Conservation (phyloP, 2,888 invertebrate genomes). For the Liodrosophila aerea region DNA sequence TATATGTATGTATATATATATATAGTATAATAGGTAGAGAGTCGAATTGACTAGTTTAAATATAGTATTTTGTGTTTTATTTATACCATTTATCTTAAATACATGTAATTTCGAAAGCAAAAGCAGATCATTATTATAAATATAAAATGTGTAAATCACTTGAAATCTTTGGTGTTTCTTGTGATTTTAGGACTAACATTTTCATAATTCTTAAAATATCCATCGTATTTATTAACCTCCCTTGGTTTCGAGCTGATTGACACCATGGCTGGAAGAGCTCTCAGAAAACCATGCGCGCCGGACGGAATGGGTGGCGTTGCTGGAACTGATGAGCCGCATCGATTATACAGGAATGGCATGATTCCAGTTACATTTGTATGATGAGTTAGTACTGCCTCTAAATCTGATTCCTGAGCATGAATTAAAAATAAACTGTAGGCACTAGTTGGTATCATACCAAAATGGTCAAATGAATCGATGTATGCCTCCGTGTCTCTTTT, state of each 20-base stretch:
- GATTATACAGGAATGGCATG: slow-evolving; percentile 82
- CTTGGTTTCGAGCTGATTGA: slow-evolving; percentile 60
- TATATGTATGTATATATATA: neutral
- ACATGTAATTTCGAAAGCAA: slow-evolving; percentile 47
- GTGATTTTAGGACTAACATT: slow-evolving; percentile 45
- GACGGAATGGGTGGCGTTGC: slow-evolving; percentile 82
- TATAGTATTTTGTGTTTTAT: slow-evolving; percentile 23
- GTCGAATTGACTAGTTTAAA: too few species aligned
- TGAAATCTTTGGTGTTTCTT: slow-evolving; percentile 35
- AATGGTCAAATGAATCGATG: slow-evolving; percentile 87
- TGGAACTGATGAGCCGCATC: slow-evolving; percentile 79
- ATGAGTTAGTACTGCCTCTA: slow-evolving; percentile 80
- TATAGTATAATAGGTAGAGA: too few species aligned
- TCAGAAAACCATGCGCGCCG: slow-evolving; percentile 81
- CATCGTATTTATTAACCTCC: slow-evolving; percentile 75
- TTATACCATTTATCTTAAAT: slow-evolving; percentile 29
- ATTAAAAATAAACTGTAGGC: slow-evolving; percentile 85
- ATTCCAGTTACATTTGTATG: slow-evolving; percentile 81
- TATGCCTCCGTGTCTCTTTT: slow-evolving; percentile 91
- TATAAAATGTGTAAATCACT: slow-evolving; percentile 17
- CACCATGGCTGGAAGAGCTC: slow-evolving; percentile 81
- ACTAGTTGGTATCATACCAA: slow-evolving; percentile 83
- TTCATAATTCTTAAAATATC: slow-evolving; percentile 61
- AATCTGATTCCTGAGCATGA: slow-evolving; percentile 83
- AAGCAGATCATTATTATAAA: slow-evolving; percentile 17